Evolutionary conservation across 2,113 vertebrate genomes (phyloP).

Genomic region (Actenoides hombroni): DNA sequence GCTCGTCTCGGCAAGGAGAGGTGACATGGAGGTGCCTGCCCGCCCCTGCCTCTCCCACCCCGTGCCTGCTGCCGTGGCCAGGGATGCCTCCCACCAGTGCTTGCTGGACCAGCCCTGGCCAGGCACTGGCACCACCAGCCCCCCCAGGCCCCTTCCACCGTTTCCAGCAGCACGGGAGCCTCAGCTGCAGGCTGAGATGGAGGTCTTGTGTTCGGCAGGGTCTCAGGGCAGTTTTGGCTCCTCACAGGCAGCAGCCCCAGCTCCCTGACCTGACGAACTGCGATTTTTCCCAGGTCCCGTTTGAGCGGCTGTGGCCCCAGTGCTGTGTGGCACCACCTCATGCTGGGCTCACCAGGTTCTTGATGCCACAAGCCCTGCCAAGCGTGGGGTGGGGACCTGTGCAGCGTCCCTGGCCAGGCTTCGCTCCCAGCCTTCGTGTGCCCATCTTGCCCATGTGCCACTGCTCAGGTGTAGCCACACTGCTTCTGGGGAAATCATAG

Average conservation of each 20-base stretch:
- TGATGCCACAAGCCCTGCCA: background rate
- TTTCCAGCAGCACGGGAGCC: fast-evolving
- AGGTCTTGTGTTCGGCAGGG: background rate
- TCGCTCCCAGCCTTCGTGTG: background rate
- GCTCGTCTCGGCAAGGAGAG: background rate
- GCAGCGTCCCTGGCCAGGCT: background rate
- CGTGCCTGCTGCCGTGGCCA: background rate
- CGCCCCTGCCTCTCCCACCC: background rate
- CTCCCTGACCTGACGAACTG: background rate
- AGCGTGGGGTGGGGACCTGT: background rate
- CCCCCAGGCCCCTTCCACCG: fast-evolving
- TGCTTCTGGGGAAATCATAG: background rate
- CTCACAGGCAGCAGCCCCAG: background rate
- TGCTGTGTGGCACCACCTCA: background rate
- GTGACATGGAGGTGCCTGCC: background rate
- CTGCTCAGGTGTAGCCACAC: fast-evolving
- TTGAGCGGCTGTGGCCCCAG: background rate
- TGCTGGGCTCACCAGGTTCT: background rate
- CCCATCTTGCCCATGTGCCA: background rate
- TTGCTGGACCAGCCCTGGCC: background rate
- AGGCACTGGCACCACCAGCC: background rate
- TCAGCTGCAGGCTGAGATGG: background rate
- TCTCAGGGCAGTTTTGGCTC: fast-evolving
- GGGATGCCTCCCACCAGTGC: background rate
- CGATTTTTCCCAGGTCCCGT: background rate